Evolutionary conservation across 2,888 invertebrate species (phyloP), one percentile per base, ranked within the genome.

Genomic region (Luperina nickerlii): DNA sequence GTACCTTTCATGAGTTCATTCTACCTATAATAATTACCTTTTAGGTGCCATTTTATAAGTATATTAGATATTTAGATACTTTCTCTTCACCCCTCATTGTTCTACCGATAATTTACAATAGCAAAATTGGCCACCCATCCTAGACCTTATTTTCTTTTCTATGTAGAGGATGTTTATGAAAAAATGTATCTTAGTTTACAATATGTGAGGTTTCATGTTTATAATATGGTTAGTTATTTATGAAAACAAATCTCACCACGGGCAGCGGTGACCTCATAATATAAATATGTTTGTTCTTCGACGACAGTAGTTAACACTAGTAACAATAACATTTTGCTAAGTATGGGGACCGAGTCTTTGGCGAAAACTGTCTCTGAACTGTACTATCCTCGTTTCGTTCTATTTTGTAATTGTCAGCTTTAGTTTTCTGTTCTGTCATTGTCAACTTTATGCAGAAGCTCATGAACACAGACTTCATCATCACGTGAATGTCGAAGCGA

Each of bases 231-330:
- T 87, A 85, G 88, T 90, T 93, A 93, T 94, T 93, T 93, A 94
- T 94, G 93, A 94, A 94, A 96, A 95, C 96, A 95, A 91, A 93
- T 93, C 92, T 93, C 77, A 67, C 91, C 78, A 78, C 81, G 85
- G 81, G 65, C 73, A 66, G 65, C 78, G 92, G 91, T 96, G 96
- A 96, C 94, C 94, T 96, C 96, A 96, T 93, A 88, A 24, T 91
- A 91, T 93, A 93, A 94, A 94, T 93, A 94, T 95, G 93, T 94
- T 94, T 93, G 91, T 90, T 79, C 84, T 79, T 68, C 65, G 60
- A 76, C 84, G 83, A 82, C 89, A 89, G 89, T 82, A 87, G 87
- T 24, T 70, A 73, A 79, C 75, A 75, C 67, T 85, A 90, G 89
- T 91, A 89, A 88, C 89, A 90, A 89, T 89, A 89, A 89, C 89